These are phyloP conservation scores for Apostichopus japonicus DNA, from an alignment of 35 echinoderm and acorn worm genomes.

Conservation along the genomic window DNA sequence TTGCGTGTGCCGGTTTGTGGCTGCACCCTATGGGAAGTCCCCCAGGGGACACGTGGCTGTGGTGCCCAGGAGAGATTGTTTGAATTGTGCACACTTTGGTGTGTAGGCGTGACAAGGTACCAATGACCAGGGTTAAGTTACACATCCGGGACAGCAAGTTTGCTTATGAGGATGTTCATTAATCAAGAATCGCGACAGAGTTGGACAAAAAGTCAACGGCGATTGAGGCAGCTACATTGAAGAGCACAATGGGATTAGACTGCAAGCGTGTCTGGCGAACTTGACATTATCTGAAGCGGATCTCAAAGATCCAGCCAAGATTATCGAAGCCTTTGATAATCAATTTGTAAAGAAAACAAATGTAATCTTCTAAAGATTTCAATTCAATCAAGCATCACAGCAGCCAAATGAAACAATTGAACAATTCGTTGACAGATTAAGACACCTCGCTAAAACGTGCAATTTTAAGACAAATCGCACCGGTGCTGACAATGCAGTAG, in stretches of 20 bases:
- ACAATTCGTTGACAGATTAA: constrained; percentile 26
- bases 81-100: too few relatives aligned
- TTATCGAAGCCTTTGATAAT: not conserved
- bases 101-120: too few relatives aligned
- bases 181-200: constrained; percentile 30
- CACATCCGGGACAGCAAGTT: too few relatives aligned
- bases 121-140: too few relatives aligned
- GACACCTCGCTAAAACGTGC: constrained; percentile 10
- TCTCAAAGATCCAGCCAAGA: constrained; percentile 25
- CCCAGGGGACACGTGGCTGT: too few relatives aligned
- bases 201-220: not conserved
- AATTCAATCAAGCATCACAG: not conserved
- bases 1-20: too few relatives aligned
- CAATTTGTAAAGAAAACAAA: constrained; percentile 28
- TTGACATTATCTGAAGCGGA: constrained; percentile 7
- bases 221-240: constrained; percentile 3
- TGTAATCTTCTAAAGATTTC: not conserved
- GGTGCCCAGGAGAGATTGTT: too few relatives aligned
- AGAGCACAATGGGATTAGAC: constrained; percentile 15
- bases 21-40: too few relatives aligned
- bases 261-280: constrained; percentile 1
- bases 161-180: too few relatives aligned
- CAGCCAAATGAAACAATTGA: constrained; percentile 42
- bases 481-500: not conserved
- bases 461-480: not conserved